Evolutionary conservation across 2,888 invertebrate genomes (phyloP).

Genomic region (Polyommatus icarus): DNA sequence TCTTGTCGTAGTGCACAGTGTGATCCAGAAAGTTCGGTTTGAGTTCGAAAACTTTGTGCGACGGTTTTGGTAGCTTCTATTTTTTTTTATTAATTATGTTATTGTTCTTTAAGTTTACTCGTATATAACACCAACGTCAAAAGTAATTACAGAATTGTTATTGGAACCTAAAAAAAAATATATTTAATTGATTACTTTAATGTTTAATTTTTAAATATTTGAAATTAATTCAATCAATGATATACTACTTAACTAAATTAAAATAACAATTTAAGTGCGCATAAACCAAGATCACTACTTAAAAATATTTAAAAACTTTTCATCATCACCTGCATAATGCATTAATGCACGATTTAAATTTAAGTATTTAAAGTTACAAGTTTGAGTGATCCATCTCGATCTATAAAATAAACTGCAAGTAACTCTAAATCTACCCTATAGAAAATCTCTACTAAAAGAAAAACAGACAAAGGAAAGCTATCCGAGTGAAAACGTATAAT

Average conservation of each 20-base stretch:
- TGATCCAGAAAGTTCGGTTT: background rate
- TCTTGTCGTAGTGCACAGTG: constrained; percentile 34
- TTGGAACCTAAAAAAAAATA: background rate
- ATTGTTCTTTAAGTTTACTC: background rate
- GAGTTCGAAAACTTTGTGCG: constrained; percentile 10
- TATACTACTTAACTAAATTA: too few relatives aligned
- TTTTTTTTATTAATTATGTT: background rate
- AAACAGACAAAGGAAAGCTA: too few relatives aligned
- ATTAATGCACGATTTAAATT: too few relatives aligned
- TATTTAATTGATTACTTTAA: background rate
- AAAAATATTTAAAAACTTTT: background rate
- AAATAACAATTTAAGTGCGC: too few relatives aligned
- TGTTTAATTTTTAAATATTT: background rate
- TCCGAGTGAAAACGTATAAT: too few relatives aligned
- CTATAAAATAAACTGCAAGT: too few relatives aligned
- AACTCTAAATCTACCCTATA: too few relatives aligned
- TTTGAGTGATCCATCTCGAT: too few relatives aligned
- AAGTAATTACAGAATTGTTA: background rate
- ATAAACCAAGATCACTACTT: background rate
- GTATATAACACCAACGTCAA: background rate
- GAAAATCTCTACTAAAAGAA: too few relatives aligned
- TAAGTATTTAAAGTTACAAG: background rate
- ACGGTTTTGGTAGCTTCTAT: background rate
- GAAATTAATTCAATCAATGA: background rate
- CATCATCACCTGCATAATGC: background rate